Conservation (phyloP, 2,888 invertebrate genomes). For the Cosmia pyralina region DNA sequence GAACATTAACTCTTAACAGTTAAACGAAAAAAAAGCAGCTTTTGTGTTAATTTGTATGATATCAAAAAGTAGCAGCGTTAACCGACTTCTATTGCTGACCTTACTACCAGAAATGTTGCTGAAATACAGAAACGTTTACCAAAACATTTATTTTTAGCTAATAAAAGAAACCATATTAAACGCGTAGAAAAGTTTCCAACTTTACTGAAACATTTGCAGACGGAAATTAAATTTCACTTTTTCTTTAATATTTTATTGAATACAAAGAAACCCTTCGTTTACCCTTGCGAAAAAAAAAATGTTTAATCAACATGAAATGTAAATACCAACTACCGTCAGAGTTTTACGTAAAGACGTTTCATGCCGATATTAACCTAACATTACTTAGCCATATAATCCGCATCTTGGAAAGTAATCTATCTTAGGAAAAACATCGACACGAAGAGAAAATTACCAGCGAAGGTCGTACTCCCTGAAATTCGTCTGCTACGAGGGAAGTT, state of each 20-base stretch:
- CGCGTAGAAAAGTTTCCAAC: constrained; percentile 28
- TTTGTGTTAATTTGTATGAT: too few species aligned
- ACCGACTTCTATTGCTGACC: too few species aligned
- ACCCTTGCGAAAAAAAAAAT: constrained; percentile 16
- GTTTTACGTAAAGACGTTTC: constrained; percentile 39
- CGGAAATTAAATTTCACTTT: constrained; percentile 43
- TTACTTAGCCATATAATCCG: constrained; percentile 58
- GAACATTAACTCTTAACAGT: too few species aligned
- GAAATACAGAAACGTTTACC: not conserved
- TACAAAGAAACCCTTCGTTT: constrained; percentile 20
- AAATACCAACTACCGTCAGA: constrained; percentile 26
- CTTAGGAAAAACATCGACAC: constrained; percentile 62
- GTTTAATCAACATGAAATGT: constrained; percentile 38
- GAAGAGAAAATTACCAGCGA: constrained; percentile 64
- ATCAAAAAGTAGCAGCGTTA: too few species aligned
- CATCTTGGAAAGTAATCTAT: constrained; percentile 64
- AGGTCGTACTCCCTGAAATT: constrained; percentile 55
- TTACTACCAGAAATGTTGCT: not conserved
- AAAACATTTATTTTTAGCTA: constrained; percentile 12
- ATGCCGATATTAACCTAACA: constrained; percentile 39
- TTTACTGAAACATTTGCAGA: constrained; percentile 19
- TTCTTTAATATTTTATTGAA: constrained; percentile 21
- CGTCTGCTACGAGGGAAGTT: constrained; percentile 54
- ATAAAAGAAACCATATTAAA: constrained; percentile 43
- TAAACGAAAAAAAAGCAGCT: too few species aligned